A percentile compares a stretch with the other conserved stretches of the same genome.
Evolutionary conservation across 2,113 vertebrate genomes (phyloP).

Genomic region (Corynorhinus townsendii): DNA sequence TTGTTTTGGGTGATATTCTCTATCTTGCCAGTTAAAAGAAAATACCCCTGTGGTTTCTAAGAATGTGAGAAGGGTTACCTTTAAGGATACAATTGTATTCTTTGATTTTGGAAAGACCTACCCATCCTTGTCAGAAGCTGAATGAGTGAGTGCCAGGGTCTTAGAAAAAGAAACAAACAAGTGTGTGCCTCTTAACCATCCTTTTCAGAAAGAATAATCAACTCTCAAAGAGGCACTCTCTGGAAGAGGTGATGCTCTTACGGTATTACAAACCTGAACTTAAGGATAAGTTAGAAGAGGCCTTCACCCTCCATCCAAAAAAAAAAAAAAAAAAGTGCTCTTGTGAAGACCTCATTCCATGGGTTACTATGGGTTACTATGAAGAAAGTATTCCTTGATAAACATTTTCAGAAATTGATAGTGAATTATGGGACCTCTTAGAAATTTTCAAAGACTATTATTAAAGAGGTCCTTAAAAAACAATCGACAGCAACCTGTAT

Average conservation of each 20-base stretch:
- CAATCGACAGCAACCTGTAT: neutral
- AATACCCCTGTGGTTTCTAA: neutral
- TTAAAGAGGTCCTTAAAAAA: neutral
- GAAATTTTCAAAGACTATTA: neutral
- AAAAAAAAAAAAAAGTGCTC: neutral
- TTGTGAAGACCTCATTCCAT: neutral
- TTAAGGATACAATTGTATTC: slow-evolving; percentile 40
- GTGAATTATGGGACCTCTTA: neutral
- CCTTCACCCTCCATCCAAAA: neutral
- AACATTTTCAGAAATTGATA: neutral
- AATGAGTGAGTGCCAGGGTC: slow-evolving; percentile 30
- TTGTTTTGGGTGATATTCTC: neutral
- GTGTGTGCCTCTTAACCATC: neutral
- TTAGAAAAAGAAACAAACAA: slow-evolving; percentile 46
- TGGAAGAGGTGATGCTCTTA: neutral
- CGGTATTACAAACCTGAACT: neutral
- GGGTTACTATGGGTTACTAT: neutral
- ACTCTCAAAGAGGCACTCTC: neutral
- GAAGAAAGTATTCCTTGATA: neutral
- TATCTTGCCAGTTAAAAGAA: slow-evolving; percentile 26
- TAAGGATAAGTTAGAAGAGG: neutral
- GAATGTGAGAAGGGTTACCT: slow-evolving; percentile 53
- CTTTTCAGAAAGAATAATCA: neutral
- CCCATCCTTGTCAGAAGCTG: slow-evolving; percentile 48
- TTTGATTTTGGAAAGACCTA: slow-evolving; percentile 56